These are phyloP conservation scores for Hippocampus zosterae DNA, from an alignment of 2,113 vertebrate genomes.

Conservation along the genomic window DNA sequence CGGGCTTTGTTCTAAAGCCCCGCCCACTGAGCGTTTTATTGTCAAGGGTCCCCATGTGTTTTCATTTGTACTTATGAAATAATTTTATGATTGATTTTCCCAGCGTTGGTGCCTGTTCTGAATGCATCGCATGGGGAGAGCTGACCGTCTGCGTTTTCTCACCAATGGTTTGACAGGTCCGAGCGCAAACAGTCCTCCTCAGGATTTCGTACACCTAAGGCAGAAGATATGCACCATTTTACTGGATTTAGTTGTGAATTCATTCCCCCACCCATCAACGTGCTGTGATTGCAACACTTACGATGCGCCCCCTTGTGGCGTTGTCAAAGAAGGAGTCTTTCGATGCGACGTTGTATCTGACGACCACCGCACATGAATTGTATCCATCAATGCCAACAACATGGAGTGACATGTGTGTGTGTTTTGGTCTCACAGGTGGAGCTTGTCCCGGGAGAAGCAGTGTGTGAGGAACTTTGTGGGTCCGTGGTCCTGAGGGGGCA, in stretches of 20 bases:
- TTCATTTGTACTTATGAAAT: too few species aligned
- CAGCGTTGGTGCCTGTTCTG: background rate
- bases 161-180: constrained; percentile 91
- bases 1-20: too few species aligned
- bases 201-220: constrained; percentile 92
- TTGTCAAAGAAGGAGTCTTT: constrained; percentile 96
- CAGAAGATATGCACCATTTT: background rate
- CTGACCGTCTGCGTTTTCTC: constrained; percentile 39
- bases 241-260: background rate
- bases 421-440: constrained; percentile 83
- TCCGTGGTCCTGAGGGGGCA: constrained; percentile 74
- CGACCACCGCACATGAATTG: constrained; percentile 12
- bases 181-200: constrained; percentile 83
- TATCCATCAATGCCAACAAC: background rate
- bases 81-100: too few species aligned
- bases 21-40: background rate
- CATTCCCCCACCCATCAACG: accelerated
- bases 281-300: constrained; percentile 67
- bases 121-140: background rate
- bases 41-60: background rate
- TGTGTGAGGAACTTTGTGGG: constrained; percentile 86
- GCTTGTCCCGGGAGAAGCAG: constrained; percentile 92
- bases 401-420: background rate
- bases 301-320: constrained; percentile 89
- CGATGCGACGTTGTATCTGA: constrained; percentile 88